Evolutionary conservation across 1,140 invertebrate species (phyloP).

Genomic region (Eufriesea mexicana): DNA sequence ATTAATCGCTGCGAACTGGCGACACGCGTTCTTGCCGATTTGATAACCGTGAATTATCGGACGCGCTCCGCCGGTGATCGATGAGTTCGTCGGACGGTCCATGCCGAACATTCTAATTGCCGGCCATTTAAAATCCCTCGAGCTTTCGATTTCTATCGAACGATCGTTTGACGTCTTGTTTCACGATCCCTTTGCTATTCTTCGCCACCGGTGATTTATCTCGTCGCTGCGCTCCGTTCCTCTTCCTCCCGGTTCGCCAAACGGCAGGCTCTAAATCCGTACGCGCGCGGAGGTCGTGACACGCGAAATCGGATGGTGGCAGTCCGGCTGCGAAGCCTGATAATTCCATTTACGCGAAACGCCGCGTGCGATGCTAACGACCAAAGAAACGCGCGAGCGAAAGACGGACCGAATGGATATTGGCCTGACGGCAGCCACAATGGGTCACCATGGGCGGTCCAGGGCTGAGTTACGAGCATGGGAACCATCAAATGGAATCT

Average conservation of each 20-base stretch:
- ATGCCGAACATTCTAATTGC: background rate
- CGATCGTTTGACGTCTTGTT: conserved; percentile 1
- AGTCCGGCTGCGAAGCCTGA: conserved; percentile 19
- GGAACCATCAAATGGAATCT: conserved; percentile 58
- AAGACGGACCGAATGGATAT: background rate
- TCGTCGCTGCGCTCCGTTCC: too few relatives aligned
- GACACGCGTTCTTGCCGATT: conserved; percentile 34
- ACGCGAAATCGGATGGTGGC: background rate
- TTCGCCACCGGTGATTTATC: background rate
- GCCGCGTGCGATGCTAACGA: background rate
- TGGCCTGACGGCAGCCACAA: conserved; percentile 36
- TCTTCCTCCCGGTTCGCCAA: background rate
- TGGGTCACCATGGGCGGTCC: conserved; percentile 57
- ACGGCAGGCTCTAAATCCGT: background rate
- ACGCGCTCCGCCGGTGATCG: conserved; percentile 1
- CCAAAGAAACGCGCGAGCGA: conserved; percentile 28
- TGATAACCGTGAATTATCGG: conserved; percentile 35
- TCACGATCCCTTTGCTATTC: background rate
- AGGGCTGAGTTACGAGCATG: conserved; percentile 42
- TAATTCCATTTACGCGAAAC: conserved; percentile 28
- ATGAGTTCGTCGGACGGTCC: background rate
- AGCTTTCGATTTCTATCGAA: conserved; percentile 2
- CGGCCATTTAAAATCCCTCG: background rate
- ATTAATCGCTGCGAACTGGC: conserved; percentile 23
- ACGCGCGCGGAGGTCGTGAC: background rate